Evolutionary conservation across 2,888 invertebrate species (phyloP), one percentile per base, ranked within the genome.

Genomic region (Spodoptera picta): DNA sequence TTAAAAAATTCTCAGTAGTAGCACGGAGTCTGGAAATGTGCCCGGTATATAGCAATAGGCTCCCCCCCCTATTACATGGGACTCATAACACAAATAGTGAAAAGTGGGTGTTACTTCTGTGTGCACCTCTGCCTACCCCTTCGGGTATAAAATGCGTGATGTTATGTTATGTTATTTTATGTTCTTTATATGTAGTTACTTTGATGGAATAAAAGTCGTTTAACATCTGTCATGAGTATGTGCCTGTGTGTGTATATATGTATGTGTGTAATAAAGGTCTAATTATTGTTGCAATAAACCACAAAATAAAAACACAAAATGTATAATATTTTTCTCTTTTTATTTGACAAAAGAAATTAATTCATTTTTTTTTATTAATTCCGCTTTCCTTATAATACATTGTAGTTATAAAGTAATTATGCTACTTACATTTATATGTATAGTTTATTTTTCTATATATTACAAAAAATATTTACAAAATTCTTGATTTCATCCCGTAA

Each of bases 331-430:
- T 92, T 90, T 84, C 87, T 90, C 85, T 91, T 93, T 92, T 94
- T 93, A 92, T 93, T 94, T 91, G 94, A 93, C 93, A 93, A 94
- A 93, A 93, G 92, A 92, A 93, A 93, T 93, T 91, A 90, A 92
- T 94, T 93, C 91, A 92, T 84, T 92, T 92, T 91, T 76, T 91
- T 92, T 91, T 88, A 88, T 89, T 90, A 89, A 89, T 91, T 92
- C 91, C 90, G 79, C 84, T 92, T 93, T 92, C 90, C 92, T 94
- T 94, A 92, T 80, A 68, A 78, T 94, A 93, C 94, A 94, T 83
- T 90, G 89, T 91, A 91, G 87, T 92, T 91, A 90, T 90, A 92
- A 92, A 90, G 93, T 93, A 93, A 93, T 94, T 93, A 92, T 80
- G 83, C 93, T 94, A 94, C 92, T 93, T 94, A 93, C 92, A 92